Percentiles rank a stretch among this genome's conserved stretches.
Evolutionary conservation across 2,888 invertebrate genomes (phyloP).

Genomic region (Bembecia ichneumoniformis): DNA sequence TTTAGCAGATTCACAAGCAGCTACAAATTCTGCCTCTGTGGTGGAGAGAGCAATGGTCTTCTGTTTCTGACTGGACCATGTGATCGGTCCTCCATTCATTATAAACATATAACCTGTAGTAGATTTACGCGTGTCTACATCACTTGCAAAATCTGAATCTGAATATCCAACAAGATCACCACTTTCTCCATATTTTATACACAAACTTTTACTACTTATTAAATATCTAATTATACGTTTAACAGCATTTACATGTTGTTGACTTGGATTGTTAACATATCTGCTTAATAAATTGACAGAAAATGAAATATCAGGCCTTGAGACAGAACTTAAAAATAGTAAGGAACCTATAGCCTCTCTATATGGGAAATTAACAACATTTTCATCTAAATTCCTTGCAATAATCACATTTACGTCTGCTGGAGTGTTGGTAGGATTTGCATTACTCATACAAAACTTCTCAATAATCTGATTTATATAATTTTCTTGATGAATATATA

Average conservation of each 20-base stretch:
- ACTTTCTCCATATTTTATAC: no score
- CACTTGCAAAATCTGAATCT: conserved; percentile 9
- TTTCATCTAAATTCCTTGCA: conserved; percentile 1
- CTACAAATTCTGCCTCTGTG: conserved; percentile 15
- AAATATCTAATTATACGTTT: no score
- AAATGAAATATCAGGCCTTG: no score
- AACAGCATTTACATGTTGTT: no score
- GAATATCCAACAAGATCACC: conserved; percentile 3
- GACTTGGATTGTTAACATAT: no score
- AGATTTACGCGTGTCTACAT: conserved; percentile 9
- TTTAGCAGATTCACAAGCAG: conserved; percentile 4
- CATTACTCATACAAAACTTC: conserved; percentile 15
- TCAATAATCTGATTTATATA: conserved; percentile 11
- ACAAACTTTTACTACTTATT: no score
- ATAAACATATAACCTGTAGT: conserved; percentile 10
- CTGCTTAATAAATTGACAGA: no score
- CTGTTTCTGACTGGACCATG: conserved; percentile 13
- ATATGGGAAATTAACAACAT: no score
- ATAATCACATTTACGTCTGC: conserved; percentile 10
- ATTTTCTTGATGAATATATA: conserved; percentile 13
- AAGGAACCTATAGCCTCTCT: no score
- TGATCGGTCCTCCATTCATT: conserved; percentile 6
- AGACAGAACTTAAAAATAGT: no score
- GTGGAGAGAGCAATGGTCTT: conserved; percentile 14
- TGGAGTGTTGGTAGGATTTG: conserved; percentile 8